Evolutionary conservation across 2,888 invertebrate genomes (phyloP).

Genomic region (Mechanitis messenoides): DNA sequence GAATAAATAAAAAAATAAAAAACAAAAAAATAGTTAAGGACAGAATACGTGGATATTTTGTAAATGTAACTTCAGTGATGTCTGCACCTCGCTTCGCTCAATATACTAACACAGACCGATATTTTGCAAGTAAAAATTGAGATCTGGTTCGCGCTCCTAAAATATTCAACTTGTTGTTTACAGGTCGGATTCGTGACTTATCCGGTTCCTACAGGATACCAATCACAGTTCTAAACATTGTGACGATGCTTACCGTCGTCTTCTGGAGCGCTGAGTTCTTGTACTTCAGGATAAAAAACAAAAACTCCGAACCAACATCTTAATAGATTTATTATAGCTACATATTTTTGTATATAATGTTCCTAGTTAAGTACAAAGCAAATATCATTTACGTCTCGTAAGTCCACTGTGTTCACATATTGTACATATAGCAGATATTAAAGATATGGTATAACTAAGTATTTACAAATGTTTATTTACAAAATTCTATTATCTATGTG

Average conservation of each 20-base stretch:
- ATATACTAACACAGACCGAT: no score
- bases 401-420: slow-evolving; percentile 16
- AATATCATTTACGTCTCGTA: slow-evolving; percentile 10
- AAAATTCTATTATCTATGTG: slow-evolving; percentile 14
- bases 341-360: slow-evolving; percentile 20
- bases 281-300: slow-evolving; percentile 53
- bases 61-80: no score
- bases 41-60: no score
- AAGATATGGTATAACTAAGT: slow-evolving; percentile 14
- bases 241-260: slow-evolving; percentile 76
- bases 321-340: slow-evolving; percentile 23
- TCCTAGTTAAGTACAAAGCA: slow-evolving; percentile 14
- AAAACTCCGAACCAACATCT: slow-evolving; percentile 32
- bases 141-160: no score
- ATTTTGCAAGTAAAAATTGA: no score
- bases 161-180: slow-evolving; percentile 35
- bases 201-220: slow-evolving; percentile 78
- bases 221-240: slow-evolving; percentile 77
- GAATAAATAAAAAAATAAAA: no score
- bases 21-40: no score
- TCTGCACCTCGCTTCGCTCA: no score
- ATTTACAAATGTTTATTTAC: slow-evolving; percentile 26
- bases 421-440: slow-evolving; percentile 14
- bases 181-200: slow-evolving; percentile 78
- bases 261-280: slow-evolving; percentile 77